Percentiles rank a stretch among this genome's conserved stretches.
Conservation (phyloP, 1,140 invertebrate genomes). For the Drosophila subpulchrella region DNA sequence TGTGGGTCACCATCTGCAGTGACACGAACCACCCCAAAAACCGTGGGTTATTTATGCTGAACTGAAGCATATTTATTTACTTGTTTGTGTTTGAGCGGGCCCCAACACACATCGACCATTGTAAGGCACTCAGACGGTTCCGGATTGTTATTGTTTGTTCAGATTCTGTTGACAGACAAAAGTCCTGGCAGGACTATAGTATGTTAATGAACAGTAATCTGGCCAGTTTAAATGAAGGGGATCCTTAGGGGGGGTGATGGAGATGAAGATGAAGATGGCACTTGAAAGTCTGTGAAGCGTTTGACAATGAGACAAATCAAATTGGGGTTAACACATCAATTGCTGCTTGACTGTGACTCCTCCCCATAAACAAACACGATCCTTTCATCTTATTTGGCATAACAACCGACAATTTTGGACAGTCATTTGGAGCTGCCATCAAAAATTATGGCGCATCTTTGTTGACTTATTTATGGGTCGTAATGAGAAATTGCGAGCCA, state of each 20-base stretch:
- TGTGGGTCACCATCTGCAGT: slow-evolving; percentile 41
- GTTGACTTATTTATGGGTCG: slow-evolving; percentile 50
- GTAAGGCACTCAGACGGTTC: slow-evolving; percentile 45
- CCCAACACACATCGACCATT: slow-evolving; percentile 34
- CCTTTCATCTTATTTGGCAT: slow-evolving; percentile 45
- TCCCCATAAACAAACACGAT: slow-evolving; percentile 39
- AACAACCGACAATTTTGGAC: slow-evolving; percentile 24
- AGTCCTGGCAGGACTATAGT: slow-evolving; percentile 15
- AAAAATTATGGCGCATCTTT: slow-evolving; percentile 37
- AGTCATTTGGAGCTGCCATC: slow-evolving; percentile 5
- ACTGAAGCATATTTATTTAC: slow-evolving; percentile 62
- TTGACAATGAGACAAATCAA: slow-evolving; percentile 66
- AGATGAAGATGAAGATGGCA: background rate
- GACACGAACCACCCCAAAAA: slow-evolving; percentile 30
- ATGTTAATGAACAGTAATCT: slow-evolving; percentile 71
- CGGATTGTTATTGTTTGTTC: slow-evolving; percentile 53
- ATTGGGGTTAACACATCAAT: slow-evolving; percentile 63
- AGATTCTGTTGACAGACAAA: slow-evolving; percentile 56
- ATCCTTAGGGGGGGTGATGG: background rate
- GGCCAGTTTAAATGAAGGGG: slow-evolving; percentile 15
- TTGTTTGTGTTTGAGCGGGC: slow-evolving; percentile 41
- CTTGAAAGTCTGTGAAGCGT: slow-evolving; percentile 43
- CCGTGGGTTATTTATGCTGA: slow-evolving; percentile 50
- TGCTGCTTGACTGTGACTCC: slow-evolving; percentile 21
- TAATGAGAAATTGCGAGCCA: slow-evolving; percentile 34